A percentile compares a stretch with the other conserved stretches of the same genome.
Conservation (phyloP, 2,888 invertebrate species). For the Rhamphomyia laevipes region DNA sequence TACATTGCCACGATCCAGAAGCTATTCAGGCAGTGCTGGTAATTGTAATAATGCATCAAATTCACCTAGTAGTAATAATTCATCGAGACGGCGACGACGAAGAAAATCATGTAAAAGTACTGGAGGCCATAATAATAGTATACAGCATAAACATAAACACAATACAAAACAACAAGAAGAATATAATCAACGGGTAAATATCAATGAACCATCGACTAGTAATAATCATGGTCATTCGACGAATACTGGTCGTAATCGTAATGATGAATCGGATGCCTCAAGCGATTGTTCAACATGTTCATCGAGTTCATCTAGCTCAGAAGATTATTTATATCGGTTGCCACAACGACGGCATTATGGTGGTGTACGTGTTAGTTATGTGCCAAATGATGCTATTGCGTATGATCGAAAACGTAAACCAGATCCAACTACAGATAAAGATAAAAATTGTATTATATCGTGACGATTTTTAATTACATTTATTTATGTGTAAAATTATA, state of each 20-base stretch:
- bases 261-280: conserved; percentile 50
- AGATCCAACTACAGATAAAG: conserved; percentile 38
- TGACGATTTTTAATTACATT: conserved; percentile 54
- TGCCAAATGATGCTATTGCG: conserved; percentile 82
- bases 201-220: conserved; percentile 27
- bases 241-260: conserved; percentile 11
- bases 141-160: conserved; percentile 4
- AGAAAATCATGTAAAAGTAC: conserved; percentile 30
- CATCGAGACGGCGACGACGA: conserved; percentile 28
- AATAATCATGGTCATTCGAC: conserved; percentile 21
- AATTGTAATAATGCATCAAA: conserved; percentile 20
- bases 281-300: conserved; percentile 87
- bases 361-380: conserved; percentile 83
- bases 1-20: conserved; percentile 41
- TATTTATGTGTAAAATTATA: too few species aligned
- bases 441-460: conserved; percentile 78
- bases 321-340: conserved; percentile 75
- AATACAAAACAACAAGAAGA: not conserved
- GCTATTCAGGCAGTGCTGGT: conserved; percentile 41
- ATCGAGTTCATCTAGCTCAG: conserved; percentile 73
- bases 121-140: conserved; percentile 23
- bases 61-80: conserved; percentile 20
- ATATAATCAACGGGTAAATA: conserved; percentile 26
- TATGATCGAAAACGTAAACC: conserved; percentile 60
- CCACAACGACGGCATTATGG: conserved; percentile 75